Evolutionary conservation across 2,113 vertebrate genomes (phyloP).

Genomic region (Nerophis ophidion): DNA sequence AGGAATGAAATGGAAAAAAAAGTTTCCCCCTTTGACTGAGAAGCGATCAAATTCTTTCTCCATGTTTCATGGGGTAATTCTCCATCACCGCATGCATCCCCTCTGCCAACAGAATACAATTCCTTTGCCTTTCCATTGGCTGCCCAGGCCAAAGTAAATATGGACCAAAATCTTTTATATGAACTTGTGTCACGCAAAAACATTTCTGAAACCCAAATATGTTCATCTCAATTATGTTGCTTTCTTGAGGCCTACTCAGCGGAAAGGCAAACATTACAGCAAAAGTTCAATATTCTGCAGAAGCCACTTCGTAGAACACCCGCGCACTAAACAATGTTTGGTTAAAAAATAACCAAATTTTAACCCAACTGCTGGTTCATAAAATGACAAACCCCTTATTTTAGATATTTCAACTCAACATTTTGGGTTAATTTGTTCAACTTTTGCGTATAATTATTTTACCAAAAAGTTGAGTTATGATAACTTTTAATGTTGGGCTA

Average conservation of each 20-base stretch:
- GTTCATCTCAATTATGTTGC: slow-evolving; percentile 29
- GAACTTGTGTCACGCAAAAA: slow-evolving; percentile 63
- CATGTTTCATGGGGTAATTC: slow-evolving; percentile 47
- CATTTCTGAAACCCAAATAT: slow-evolving; percentile 36
- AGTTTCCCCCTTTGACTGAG: slow-evolving; percentile 32
- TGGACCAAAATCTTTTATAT: slow-evolving; percentile 60
- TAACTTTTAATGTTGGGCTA: no score
- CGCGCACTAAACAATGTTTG: not conserved
- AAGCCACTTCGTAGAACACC: slow-evolving; percentile 22
- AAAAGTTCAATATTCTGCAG: not conserved
- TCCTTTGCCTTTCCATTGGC: slow-evolving; percentile 46
- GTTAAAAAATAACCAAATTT: no score
- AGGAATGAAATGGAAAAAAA: slow-evolving; percentile 35
- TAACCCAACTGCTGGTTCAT: no score
- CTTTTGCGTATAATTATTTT: no score
- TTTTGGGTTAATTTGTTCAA: no score
- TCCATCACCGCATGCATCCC: slow-evolving; percentile 15
- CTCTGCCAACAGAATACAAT: slow-evolving; percentile 48
- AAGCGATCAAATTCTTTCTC: slow-evolving; percentile 51
- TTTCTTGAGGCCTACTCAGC: slow-evolving; percentile 40
- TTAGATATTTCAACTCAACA: no score
- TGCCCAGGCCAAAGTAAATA: slow-evolving; percentile 67
- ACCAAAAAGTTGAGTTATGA: no score
- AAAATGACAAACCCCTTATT: no score
- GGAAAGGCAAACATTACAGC: slow-evolving; percentile 22